phyloP scores from a whole-genome alignment of 2,797 vertebrate genomes.

The Glyptemys insculpta region DNA sequence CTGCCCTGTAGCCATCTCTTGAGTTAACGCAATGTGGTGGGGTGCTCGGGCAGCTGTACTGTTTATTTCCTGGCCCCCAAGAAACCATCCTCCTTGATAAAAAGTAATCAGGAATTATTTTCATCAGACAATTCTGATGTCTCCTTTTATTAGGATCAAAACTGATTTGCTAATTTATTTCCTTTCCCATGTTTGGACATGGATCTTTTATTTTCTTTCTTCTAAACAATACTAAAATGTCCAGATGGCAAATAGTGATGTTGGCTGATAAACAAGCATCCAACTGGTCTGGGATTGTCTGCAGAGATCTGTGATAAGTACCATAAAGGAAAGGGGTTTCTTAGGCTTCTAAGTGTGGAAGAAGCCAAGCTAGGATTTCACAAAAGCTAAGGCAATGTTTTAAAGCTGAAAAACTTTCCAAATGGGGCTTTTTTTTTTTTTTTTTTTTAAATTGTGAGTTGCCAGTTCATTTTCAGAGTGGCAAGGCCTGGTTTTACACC shows the following conservation, averaged over 20 bases:
- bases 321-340: not conserved
- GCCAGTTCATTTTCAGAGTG: not conserved
- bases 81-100: not conserved
- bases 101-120: not conserved
- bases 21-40: not conserved
- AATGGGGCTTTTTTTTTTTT: fast-evolving
- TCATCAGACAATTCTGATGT: not conserved
- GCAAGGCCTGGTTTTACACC: not conserved
- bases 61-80: not conserved
- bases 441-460: not conserved
- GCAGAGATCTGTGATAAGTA: not conserved
- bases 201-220: not conserved
- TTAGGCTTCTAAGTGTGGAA: not conserved
- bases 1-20: not conserved
- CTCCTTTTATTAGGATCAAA: not conserved
- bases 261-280: not conserved
- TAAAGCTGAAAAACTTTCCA: not conserved
- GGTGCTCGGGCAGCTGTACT: not conserved
- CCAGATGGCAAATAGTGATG: not conserved
- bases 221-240: not conserved
- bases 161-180: fast-evolving
- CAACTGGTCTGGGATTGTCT: not conserved
- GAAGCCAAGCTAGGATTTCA: not conserved
- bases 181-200: not conserved
- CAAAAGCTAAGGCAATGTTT: not conserved